Percentiles rank a stretch among this genome's conserved stretches.
phyloP scores from a whole-genome alignment of 2,113 vertebrate genomes.

The Callaeas wilsoni region DNA sequence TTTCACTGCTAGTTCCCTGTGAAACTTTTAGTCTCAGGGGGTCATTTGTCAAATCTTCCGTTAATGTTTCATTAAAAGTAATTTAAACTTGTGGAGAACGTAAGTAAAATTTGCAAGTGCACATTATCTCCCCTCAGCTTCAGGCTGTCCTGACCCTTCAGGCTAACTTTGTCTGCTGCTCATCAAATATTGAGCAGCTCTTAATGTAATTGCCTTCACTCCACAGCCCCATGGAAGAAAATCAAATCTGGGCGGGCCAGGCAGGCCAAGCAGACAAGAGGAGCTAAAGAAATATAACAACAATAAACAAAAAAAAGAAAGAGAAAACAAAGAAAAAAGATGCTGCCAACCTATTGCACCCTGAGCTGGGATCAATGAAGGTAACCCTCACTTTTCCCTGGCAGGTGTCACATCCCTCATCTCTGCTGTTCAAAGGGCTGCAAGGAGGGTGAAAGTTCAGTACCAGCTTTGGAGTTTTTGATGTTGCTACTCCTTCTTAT shows the following conservation, averaged over 20 bases:
- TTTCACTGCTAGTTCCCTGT: constrained; percentile 19
- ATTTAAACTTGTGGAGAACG: constrained; percentile 30
- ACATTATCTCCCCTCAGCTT: constrained; percentile 5
- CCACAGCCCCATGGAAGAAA: neutral
- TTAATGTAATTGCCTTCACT: constrained; percentile 23
- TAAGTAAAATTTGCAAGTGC: constrained; percentile 40
- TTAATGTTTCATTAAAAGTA: constrained; percentile 56
- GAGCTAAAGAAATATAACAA: neutral
- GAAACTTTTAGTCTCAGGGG: constrained; percentile 41
- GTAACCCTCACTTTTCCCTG: neutral
- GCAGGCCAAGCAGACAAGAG: neutral
- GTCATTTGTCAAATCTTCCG: constrained; percentile 40
- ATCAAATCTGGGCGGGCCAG: neutral
- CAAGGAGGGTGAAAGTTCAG: neutral
- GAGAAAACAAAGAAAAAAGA: neutral
- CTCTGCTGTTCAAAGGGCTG: neutral
- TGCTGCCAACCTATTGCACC: neutral
- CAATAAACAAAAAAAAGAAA: neutral
- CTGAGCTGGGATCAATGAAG: neutral
- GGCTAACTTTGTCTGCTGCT: constrained; percentile 16
- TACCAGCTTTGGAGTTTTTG: neutral
- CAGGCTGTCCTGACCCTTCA: constrained; percentile 8
- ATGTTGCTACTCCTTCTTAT: neutral
- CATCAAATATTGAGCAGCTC: constrained; percentile 52
- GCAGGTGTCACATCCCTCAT: neutral